Percentiles rank a stretch among this genome's conserved stretches.
These are phyloP conservation scores for Enteromius fasciolatus DNA, from an alignment of 2,797 vertebrate genomes.

Conservation along the genomic window DNA sequence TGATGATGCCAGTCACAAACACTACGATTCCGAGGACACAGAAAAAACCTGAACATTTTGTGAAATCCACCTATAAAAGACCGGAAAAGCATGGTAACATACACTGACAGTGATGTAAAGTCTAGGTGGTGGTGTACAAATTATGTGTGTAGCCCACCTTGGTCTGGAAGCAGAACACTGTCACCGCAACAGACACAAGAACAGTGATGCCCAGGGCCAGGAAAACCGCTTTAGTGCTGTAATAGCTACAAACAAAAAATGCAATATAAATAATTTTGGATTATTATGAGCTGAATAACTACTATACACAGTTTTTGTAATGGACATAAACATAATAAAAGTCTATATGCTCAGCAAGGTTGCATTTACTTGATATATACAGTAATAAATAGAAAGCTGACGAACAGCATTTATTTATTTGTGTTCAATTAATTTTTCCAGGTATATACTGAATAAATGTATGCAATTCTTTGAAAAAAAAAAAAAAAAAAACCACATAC, in stretches of 20 bases:
- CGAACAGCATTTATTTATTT: too few species aligned
- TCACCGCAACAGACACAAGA: constrained; percentile 90
- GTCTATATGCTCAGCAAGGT: not conserved
- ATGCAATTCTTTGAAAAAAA: not conserved
- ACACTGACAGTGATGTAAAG: not conserved
- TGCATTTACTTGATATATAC: not conserved
- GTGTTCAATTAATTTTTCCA: not conserved
- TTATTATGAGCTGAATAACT: not conserved
- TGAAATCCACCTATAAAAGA: constrained; percentile 90
- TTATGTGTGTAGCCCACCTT: constrained; percentile 79
- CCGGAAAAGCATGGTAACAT: not conserved
- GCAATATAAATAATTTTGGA: not conserved
- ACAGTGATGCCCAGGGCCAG: constrained; percentile 89
- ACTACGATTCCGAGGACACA: constrained; percentile 90
- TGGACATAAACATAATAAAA: not conserved
- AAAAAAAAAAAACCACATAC: too few species aligned
- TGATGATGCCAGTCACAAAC: constrained; percentile 90
- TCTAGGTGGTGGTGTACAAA: not conserved
- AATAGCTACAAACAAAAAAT: constrained; percentile 72
- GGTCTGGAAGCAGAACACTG: constrained; percentile 97
- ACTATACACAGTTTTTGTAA: not conserved
- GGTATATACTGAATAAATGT: not conserved
- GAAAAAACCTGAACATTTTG: constrained; percentile 91
- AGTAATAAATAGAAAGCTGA: not conserved
- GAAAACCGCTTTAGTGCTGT: constrained; percentile 86